Evolutionary conservation across 2,113 vertebrate species (phyloP).

Genomic region (Syrmaticus mikado): DNA sequence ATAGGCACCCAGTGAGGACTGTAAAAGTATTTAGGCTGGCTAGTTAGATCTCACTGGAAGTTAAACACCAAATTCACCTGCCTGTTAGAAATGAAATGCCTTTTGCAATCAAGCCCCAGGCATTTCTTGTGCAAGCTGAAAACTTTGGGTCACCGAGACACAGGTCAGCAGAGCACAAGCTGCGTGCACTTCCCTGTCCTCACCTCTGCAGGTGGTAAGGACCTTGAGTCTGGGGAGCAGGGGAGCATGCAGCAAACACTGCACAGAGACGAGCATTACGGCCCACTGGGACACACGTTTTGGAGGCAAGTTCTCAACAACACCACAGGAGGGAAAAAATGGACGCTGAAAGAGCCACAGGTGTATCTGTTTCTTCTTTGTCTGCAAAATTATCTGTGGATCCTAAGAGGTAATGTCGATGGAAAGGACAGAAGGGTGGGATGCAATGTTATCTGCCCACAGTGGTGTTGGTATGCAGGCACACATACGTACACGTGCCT

Average conservation of each 20-base stretch:
- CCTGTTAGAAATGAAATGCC: background rate
- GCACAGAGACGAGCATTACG: background rate
- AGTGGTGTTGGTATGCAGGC: background rate
- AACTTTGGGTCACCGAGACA: background rate
- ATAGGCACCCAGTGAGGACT: fast-evolving
- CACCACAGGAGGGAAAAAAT: background rate
- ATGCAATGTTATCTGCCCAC: background rate
- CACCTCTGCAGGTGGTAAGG: fast-evolving
- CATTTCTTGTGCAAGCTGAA: background rate
- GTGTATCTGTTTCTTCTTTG: background rate
- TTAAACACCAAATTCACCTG: background rate
- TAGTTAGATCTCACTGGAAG: background rate
- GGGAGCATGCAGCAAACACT: background rate
- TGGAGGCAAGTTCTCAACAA: background rate
- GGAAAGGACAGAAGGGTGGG: background rate
- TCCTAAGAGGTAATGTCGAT: background rate
- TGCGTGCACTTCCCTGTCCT: fast-evolving
- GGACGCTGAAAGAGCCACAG: background rate
- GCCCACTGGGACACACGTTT: fast-evolving
- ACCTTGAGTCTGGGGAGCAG: fast-evolving
- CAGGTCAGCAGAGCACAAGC: background rate
- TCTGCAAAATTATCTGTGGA: background rate
- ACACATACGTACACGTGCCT: fast-evolving
- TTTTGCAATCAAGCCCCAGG: background rate
- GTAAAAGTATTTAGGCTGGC: background rate